These are phyloP conservation scores for Drosophila buzzatii DNA, from an alignment of 2,888 invertebrate species.

Conservation along the genomic window DNA sequence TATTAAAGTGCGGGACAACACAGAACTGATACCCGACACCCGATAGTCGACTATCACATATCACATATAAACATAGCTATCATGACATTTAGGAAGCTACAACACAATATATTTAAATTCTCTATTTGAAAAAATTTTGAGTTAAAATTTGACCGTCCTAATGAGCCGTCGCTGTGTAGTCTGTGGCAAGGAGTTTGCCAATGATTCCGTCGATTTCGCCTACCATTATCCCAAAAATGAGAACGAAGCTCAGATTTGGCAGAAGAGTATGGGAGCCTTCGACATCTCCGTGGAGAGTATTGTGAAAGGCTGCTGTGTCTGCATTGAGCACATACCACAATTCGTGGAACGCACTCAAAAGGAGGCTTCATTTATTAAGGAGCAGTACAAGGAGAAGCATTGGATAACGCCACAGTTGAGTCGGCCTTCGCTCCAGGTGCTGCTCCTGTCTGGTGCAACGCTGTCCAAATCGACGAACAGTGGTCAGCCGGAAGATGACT, in stretches of 20 bases:
- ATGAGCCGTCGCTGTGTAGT: conserved; percentile 66
- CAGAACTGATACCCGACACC: not conserved
- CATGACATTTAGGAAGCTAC: conserved; percentile 1
- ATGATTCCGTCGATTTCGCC: conserved; percentile 6
- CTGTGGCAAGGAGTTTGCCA: conserved; percentile 52
- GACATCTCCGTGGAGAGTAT: conserved; percentile 44
- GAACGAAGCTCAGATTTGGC: conserved; percentile 67
- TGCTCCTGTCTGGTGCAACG: conserved; percentile 56
- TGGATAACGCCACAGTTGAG: not conserved
- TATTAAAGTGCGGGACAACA: conserved; percentile 26
- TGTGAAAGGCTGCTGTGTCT: conserved; percentile 60
- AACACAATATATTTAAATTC: not conserved
- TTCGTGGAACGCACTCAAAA: conserved; percentile 55
- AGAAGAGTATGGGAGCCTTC: conserved; percentile 60
- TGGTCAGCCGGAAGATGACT: not conserved
- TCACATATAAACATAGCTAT: not conserved
- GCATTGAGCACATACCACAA: conserved; percentile 65
- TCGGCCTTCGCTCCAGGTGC: conserved; percentile 49
- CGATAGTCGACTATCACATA: not conserved
- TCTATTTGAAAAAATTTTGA: not conserved
- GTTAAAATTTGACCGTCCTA: conserved; percentile 18
- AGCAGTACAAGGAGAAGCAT: not conserved
- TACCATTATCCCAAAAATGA: conserved; percentile 58
- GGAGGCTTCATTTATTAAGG: conserved; percentile 20
- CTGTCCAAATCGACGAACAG: not conserved